A percentile compares a stretch with the other conserved stretches of the same genome.
phyloP scores from a whole-genome alignment of 2,113 vertebrate species.

The Stigmatopora nigra region DNA sequence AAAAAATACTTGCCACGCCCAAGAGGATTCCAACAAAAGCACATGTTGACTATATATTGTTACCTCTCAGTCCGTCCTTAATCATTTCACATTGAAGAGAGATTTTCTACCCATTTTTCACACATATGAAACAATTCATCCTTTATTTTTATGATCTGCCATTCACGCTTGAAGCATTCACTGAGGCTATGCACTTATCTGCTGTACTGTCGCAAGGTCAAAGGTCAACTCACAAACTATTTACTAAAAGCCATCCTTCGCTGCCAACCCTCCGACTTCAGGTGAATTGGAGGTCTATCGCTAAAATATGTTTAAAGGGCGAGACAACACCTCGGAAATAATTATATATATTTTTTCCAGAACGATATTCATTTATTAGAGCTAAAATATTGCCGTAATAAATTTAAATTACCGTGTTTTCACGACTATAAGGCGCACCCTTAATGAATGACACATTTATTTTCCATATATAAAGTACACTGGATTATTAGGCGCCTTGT shows the following conservation, averaged over 20 bases:
- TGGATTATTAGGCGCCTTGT: no score
- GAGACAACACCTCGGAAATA: no score
- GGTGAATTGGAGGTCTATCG: no score
- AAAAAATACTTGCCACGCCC: not conserved
- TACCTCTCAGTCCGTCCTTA: slow-evolving; percentile 51
- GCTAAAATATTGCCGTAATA: no score
- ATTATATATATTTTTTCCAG: no score
- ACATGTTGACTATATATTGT: slow-evolving; percentile 24
- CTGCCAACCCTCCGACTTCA: no score
- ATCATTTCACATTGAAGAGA: slow-evolving; percentile 33
- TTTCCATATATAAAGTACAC: no score
- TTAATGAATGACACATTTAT: no score
- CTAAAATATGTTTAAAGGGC: no score
- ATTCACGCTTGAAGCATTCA: slow-evolving; percentile 18
- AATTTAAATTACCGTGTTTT: no score
- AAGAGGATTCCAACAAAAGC: slow-evolving; percentile 5
- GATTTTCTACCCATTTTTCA: slow-evolving; percentile 22
- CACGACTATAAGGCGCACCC: no score
- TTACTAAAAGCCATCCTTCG: slow-evolving; percentile 2
- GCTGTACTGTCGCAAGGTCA: slow-evolving; percentile 42
- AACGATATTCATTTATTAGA: no score
- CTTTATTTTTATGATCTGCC: slow-evolving; percentile 19
- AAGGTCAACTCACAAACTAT: slow-evolving; percentile 37
- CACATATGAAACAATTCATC: slow-evolving; percentile 15
- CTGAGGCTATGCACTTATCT: slow-evolving; percentile 48